Conservation (phyloP, 1,140 invertebrate genomes). For the Drosophila kikkawai region DNA sequence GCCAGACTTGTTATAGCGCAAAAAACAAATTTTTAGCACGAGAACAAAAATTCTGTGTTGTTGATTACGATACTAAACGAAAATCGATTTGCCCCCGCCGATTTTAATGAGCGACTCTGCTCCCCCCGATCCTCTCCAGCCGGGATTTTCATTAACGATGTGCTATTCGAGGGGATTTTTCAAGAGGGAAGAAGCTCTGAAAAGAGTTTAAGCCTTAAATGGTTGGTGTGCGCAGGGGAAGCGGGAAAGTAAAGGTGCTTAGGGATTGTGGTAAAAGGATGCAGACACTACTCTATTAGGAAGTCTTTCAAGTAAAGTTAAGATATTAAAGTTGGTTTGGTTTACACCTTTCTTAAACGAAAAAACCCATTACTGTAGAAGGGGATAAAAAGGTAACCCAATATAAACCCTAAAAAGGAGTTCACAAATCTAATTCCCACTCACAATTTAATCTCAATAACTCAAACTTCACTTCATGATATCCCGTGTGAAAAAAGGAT, state of each 20-base stretch:
- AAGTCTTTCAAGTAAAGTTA: background rate
- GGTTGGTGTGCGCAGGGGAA: background rate
- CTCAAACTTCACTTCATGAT: constrained; percentile 17
- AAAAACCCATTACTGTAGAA: background rate
- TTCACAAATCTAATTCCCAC: constrained; percentile 34
- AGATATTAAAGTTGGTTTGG: background rate
- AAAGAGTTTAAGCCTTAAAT: constrained; percentile 38
- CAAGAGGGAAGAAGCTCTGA: constrained; percentile 15
- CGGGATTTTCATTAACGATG: constrained; percentile 72
- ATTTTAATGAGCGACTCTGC: constrained; percentile 54
- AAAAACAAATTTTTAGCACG: constrained; percentile 81
- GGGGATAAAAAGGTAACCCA: background rate
- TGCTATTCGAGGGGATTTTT: constrained; percentile 32
- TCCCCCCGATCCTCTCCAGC: constrained; percentile 4
- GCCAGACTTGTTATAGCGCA: constrained; percentile 77
- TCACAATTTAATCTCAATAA: constrained; percentile 16
- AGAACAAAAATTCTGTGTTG: constrained; percentile 74
- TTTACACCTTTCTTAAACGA: too few relatives aligned
- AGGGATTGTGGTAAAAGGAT: background rate
- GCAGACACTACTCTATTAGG: background rate
- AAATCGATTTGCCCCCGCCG: constrained; percentile 73
- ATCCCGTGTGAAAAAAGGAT: constrained; percentile 24
- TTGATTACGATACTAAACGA: constrained; percentile 83
- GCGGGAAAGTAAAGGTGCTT: constrained; percentile 6
- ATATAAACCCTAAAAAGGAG: constrained; percentile 14